These are phyloP conservation scores for Peromyscus nudipes DNA, from an alignment of 2,797 vertebrate genomes.

Conservation along the genomic window DNA sequence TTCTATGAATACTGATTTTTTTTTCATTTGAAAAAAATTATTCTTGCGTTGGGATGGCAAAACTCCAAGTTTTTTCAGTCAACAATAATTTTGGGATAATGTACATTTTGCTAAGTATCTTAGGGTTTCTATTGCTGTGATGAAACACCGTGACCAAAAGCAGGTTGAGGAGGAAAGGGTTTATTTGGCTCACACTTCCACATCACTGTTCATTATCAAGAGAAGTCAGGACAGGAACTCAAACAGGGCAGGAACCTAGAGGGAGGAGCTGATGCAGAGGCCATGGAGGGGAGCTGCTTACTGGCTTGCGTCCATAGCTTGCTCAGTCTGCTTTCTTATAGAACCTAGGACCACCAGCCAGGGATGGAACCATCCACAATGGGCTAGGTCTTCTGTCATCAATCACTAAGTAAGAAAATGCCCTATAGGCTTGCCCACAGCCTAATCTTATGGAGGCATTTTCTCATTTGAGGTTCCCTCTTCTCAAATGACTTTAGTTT, in stretches of 20 bases:
- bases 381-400: background rate
- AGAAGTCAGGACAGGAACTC: background rate
- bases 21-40: constrained; percentile 3
- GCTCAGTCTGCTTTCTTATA: background rate
- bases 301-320: background rate
- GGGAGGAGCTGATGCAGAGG: background rate
- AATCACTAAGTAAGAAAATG: background rate
- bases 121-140: background rate
- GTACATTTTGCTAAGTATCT: background rate
- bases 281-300: background rate
- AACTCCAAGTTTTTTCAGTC: background rate
- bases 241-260: background rate
- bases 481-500: background rate
- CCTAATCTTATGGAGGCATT: background rate
- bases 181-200: background rate
- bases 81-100: background rate
- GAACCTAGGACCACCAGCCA: background rate
- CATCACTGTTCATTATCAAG: background rate
- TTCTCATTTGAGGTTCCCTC: background rate
- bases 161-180: background rate
- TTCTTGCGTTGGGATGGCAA: background rate
- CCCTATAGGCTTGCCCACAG: background rate
- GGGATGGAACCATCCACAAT: background rate
- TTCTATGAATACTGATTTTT: background rate
- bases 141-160: background rate